phyloP scores from a whole-genome alignment of 2,113 vertebrate genomes.

The Piliocolobus tephrosceles region DNA sequence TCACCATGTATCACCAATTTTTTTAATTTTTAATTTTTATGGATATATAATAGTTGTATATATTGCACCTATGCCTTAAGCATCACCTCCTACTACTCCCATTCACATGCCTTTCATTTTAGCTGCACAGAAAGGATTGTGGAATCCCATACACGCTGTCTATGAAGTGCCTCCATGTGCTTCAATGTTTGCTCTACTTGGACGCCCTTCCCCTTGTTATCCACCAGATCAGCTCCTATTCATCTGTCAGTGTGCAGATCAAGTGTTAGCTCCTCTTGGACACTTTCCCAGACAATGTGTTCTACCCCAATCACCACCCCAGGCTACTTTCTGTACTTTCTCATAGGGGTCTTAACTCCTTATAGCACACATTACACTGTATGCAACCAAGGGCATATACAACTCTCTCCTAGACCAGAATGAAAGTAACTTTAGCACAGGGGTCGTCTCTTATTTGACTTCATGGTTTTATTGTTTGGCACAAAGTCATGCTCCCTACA shows the following conservation, averaged over 20 bases:
- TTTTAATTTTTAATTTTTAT: background rate
- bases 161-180: background rate
- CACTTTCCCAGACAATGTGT: background rate
- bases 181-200: background rate
- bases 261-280: background rate
- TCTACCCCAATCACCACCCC: background rate
- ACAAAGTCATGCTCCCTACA: background rate
- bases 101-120: background rate
- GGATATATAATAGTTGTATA: background rate
- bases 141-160: background rate
- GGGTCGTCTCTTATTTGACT: background rate
- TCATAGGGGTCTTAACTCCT: background rate
- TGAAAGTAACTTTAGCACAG: background rate
- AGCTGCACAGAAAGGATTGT: background rate
- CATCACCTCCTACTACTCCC: background rate
- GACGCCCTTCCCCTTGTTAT: rapidly evolving
- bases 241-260: background rate
- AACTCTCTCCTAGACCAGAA: background rate
- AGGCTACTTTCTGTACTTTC: background rate
- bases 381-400: background rate
- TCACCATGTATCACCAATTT: background rate
- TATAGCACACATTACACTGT: background rate
- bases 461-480: background rate
- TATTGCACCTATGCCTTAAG: background rate
- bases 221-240: background rate